Evolutionary conservation across 2,888 invertebrate species (phyloP), one percentile per base, ranked within the genome.

Genomic region (Campoletis raptor): DNA sequence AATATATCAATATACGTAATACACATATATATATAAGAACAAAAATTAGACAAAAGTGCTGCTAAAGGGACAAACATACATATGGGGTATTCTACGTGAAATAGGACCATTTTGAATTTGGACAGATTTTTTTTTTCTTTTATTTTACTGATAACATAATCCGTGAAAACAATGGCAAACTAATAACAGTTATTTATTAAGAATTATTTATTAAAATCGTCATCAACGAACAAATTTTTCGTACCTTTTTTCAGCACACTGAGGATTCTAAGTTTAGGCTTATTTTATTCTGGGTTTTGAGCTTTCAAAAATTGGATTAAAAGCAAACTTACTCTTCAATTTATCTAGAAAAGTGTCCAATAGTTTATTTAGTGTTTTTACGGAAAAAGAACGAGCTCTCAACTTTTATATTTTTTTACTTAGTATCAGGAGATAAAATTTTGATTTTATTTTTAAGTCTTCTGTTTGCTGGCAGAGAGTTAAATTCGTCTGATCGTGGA

Each of bases 1-100:
- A 83, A 86, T 86, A 83, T 83, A 80, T 79, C 82, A 82, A 85
- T 79, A 76, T 85, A 85, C 82, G 85, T 82, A 82, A 80, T 78
- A 84, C 80, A 84, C 70, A 84, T 70, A 84, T 76, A 84, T 76
- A 73, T 37, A 57, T 37, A 21, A 40, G 24, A 21, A 74, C 37
- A 74, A 80, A 80, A 83, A 83, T 86, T 70, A 83, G 76, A 83
- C 70, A 72, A 85, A 83, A 77, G 85, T 83, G 83, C 80, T 83
- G 82, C 80, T 82, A 82, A 82, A 42, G 69, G 82, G 69, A 69
- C 36, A 67, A 74, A 72, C 76, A 83, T 76, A 82, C 66, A 40
- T 76, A n/a, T 61, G 61, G 61, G 61, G 30, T 42, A 30, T 57
- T 74, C 40, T 52, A 57, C 57, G 73, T 74, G 73, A 74, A 40